A percentile compares a stretch with the other conserved stretches of the same genome.
Evolutionary conservation across 2,888 invertebrate species (phyloP).

Genomic region (Cybosia mesomella): DNA sequence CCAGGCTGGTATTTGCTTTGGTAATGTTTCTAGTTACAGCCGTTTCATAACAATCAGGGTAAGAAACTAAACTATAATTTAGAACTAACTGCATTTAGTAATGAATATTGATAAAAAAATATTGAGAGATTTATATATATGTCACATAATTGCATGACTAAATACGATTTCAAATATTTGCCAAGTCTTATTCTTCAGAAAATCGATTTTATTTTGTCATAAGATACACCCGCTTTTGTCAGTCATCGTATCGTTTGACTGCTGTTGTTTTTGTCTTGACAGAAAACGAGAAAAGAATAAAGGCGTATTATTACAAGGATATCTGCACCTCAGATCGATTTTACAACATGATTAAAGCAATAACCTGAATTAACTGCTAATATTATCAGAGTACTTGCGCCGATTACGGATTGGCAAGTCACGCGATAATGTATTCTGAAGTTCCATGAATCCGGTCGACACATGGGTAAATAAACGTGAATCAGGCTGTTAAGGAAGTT

Average conservation of each 20-base stretch:
- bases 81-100: too few species aligned
- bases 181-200: slow-evolving; percentile 2
- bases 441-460: slow-evolving; percentile 27
- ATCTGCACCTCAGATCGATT: slow-evolving; percentile 20
- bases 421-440: slow-evolving; percentile 38
- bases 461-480: slow-evolving; percentile 17
- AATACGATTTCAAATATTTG: slow-evolving; percentile 15
- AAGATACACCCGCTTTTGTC: slow-evolving; percentile 24
- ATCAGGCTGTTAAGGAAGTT: slow-evolving; percentile 6
- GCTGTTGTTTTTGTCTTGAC: slow-evolving; percentile 19
- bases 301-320: slow-evolving; percentile 18
- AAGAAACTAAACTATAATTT: too few species aligned
- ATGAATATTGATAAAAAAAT: too few species aligned
- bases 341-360: slow-evolving; percentile 26
- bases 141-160: slow-evolving; percentile 4
- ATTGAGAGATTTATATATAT: slow-evolving; percentile 1
- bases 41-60: too few species aligned
- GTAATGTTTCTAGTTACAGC: too few species aligned
- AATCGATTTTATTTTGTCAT: slow-evolving; percentile 25
- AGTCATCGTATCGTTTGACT: slow-evolving; percentile 33
- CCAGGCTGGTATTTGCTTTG: too few species aligned
- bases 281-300: slow-evolving; percentile 14
- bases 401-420: slow-evolving; percentile 36
- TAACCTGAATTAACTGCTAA: slow-evolving; percentile 23
- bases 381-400: slow-evolving; percentile 34